These are phyloP conservation scores for Xylophagus ater DNA, from an alignment of 2,888 invertebrate genomes.

Conservation along the genomic window DNA sequence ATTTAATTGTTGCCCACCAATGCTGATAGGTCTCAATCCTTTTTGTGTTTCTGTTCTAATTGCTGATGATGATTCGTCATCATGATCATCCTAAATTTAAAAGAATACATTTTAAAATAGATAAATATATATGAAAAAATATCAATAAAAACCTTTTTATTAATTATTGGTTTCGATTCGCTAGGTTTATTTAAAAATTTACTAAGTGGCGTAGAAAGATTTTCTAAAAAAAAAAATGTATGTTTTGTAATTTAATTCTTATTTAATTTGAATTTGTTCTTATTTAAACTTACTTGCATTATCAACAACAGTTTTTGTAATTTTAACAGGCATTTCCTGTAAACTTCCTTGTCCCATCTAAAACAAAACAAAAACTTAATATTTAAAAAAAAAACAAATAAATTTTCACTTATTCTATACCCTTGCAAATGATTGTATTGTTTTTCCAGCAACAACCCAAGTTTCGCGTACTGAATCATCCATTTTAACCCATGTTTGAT, in stretches of 20 bases:
- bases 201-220: not conserved
- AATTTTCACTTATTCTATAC: conserved; percentile 26
- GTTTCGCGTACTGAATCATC: conserved; percentile 59
- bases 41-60: conserved; percentile 6
- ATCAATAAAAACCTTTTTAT: no score
- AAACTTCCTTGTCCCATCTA: conserved; percentile 35
- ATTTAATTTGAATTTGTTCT: no score
- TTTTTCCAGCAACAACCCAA: conserved; percentile 70
- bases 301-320: conserved; percentile 39
- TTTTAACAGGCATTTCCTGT: conserved; percentile 40
- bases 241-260: no score
- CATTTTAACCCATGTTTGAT: conserved; percentile 76
- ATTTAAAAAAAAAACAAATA: not conserved
- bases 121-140: no score
- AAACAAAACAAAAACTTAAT: no score
- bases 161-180: not conserved
- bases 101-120: not conserved
- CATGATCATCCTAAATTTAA: conserved; percentile 4
- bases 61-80: conserved; percentile 7
- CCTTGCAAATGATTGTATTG: conserved; percentile 62
- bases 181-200: conserved; percentile 2
- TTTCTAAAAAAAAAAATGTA: not conserved
- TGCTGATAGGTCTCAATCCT: no score
- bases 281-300: conserved; percentile 19
- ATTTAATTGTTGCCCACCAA: conserved; percentile 9